phyloP scores from a whole-genome alignment of 2,888 invertebrate species.

The Idaea biselata region DNA sequence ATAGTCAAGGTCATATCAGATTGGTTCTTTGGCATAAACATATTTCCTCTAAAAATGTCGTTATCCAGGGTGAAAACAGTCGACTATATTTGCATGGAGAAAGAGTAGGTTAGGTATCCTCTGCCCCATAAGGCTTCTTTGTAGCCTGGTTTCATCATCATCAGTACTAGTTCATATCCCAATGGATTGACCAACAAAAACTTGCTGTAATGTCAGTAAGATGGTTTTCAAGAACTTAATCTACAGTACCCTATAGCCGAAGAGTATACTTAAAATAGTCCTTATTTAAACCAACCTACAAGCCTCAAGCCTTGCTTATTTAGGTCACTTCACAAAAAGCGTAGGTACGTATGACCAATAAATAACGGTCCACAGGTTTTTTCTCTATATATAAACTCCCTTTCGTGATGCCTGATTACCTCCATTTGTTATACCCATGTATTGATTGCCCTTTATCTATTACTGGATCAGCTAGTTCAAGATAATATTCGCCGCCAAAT shows the following conservation, averaged over 20 bases:
- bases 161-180: no score
- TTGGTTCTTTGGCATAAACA: no score
- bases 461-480: slow-evolving; percentile 59
- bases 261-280: slow-evolving; percentile 5
- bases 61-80: no score
- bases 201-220: not conserved
- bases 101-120: no score
- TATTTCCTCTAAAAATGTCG: no score
- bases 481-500: slow-evolving; percentile 66
- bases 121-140: no score
- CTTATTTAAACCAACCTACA: slow-evolving; percentile 4
- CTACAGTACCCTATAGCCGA: not conserved
- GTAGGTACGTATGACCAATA: slow-evolving; percentile 12
- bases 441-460: slow-evolving; percentile 69
- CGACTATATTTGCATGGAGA: no score
- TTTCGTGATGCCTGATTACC: slow-evolving; percentile 59
- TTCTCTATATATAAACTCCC: slow-evolving; percentile 47
- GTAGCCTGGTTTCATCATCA: no score
- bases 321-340: slow-evolving; percentile 33
- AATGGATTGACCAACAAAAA: not conserved
- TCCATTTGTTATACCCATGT: slow-evolving; percentile 53
- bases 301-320: slow-evolving; percentile 16
- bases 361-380: slow-evolving; percentile 34
- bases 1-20: no score
- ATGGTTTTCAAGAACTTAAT: not conserved